A percentile compares a stretch with the other conserved stretches of the same genome.
These are phyloP conservation scores for Naja naja DNA, from an alignment of 2,113 vertebrate species.

Conservation along the genomic window DNA sequence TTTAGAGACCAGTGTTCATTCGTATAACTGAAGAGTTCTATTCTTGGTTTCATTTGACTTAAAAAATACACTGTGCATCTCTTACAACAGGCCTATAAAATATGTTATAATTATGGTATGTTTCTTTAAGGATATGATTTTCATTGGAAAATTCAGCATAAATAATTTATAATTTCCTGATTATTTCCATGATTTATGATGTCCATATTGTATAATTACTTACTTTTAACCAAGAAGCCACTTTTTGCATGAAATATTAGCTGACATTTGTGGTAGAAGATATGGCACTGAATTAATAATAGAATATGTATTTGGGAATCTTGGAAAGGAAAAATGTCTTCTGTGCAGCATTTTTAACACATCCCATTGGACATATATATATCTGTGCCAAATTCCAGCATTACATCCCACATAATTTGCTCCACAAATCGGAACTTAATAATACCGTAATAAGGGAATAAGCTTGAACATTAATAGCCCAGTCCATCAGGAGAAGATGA, in stretches of 20 bases:
- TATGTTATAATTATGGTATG: not conserved
- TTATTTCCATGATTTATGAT: not conserved
- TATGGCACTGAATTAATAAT: not conserved
- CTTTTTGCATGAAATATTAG: not conserved
- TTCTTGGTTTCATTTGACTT: not conserved
- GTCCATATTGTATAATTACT: not conserved
- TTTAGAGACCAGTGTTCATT: not conserved
- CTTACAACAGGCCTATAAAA: not conserved
- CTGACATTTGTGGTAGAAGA: not conserved
- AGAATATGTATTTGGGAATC: not conserved
- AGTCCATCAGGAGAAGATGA: not conserved
- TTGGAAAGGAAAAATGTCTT: not conserved
- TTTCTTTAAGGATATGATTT: not conserved
- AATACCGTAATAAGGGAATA: not conserved
- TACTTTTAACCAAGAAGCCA: not conserved
- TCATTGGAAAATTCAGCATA: not conserved
- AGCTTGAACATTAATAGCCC: not conserved
- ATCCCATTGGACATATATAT: not conserved
- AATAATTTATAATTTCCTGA: not conserved
- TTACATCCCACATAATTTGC: not conserved
- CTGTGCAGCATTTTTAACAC: not conserved
- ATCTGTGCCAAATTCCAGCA: not conserved
- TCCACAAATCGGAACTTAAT: not conserved
- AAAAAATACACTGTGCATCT: not conserved
- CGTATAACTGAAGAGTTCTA: not conserved